Conservation (phyloP, 1,140 invertebrate species). For the Whitmania pigra region DNA sequence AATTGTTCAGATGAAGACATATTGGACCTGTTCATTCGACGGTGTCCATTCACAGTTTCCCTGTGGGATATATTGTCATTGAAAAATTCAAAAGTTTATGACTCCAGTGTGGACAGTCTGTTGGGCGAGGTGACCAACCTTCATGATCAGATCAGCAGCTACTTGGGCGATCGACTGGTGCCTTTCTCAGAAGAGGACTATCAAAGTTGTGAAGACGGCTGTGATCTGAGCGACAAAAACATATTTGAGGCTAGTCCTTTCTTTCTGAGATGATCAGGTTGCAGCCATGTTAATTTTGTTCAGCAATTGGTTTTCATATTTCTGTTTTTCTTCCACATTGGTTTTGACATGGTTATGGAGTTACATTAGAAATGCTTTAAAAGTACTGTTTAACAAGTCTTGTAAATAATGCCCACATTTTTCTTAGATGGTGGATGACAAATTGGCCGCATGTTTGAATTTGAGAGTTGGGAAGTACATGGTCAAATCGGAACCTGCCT, state of each 20-base stretch:
- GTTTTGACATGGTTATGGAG: background rate
- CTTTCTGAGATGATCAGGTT: too few relatives aligned
- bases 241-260: background rate
- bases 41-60: background rate
- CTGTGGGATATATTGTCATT: background rate
- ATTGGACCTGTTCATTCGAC: background rate
- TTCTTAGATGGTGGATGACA: constrained; percentile 9
- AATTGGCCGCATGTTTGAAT: constrained; percentile 7
- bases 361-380: background rate
- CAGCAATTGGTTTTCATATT: background rate
- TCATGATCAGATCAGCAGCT: background rate
- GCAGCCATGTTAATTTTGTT: background rate
- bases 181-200: background rate
- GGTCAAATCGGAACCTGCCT: background rate
- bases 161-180: background rate
- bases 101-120: background rate
- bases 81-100: constrained; percentile 5
- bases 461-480: background rate
- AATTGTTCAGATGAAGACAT: constrained; percentile 6
- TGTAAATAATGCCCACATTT: background rate
- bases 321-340: background rate
- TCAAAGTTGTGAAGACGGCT: background rate
- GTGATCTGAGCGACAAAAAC: constrained; percentile 5
- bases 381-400: too few relatives aligned
- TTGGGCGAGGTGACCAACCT: background rate